Evolutionary conservation across 2,113 vertebrate species (phyloP), one percentile per base, ranked within the genome.

Genomic region (Phasianus colchicus): DNA sequence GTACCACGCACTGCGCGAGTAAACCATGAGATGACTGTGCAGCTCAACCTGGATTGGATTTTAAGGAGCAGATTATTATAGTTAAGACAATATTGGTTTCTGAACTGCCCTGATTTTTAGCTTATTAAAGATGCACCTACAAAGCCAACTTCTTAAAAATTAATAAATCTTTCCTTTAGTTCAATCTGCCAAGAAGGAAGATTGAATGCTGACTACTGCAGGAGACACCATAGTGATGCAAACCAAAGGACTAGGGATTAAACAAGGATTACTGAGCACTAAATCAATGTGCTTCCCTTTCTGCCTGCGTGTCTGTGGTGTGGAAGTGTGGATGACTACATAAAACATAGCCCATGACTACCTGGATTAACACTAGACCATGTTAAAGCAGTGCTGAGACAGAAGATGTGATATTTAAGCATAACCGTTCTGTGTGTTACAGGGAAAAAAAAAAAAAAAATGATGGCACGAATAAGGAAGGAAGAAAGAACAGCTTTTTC

Each of bases 211-310:
- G 89, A 94, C 91, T 97, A 80, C 93, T 81, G 57, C 80, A 86
- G 93, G 61, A 95, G 86, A 95, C 94, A 84, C 36, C 69, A 72
- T 91, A 88, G 80, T 86, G 94, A 94, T 93, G 88, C 94, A 92
- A 96, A 96, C 57, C 79, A 94, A 95, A 94, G 95, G 90, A n/a
- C 73, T 86, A 83, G 76, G 93, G 95, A 96, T 96, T 96, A 96
- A 86, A 77, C 85, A 50, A 32, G 94, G 95, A 97, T 95, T 95
- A 95, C 83, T 0, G 12, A 94, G 85, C 1, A 7, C 88, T 96
- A 96, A 92, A 96, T 95, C 94, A 96, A 78, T 86, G 95, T 89
- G 90, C 91, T 96, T 95, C 93, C 85, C 93, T 94, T 92, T 92
- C 95, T 95, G 94, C 88, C 88, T 90, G 40, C 72, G 76, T 72